phyloP scores from a whole-genome alignment of 2,797 vertebrate species.

The Rallus crepitans region DNA sequence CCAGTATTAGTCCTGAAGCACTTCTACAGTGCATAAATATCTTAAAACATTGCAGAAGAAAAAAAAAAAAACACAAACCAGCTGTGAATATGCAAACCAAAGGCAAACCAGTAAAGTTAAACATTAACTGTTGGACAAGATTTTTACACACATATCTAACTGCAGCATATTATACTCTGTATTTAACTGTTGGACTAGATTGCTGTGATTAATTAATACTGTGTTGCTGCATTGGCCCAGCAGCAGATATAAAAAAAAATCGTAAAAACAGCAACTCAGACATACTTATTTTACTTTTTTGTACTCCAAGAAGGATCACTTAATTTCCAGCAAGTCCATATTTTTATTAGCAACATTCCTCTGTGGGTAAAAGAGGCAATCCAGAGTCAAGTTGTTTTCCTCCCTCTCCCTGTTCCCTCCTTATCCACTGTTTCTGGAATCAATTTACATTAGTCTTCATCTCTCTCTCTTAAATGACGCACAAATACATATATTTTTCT shows the following conservation, averaged over 20 bases:
- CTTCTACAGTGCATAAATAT: background rate
- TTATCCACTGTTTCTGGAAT: slow-evolving; percentile 25
- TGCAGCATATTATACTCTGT: background rate
- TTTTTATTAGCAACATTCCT: background rate
- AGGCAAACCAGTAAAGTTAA: slow-evolving; percentile 12
- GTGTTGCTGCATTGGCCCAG: background rate
- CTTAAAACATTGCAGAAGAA: background rate
- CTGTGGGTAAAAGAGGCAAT: background rate
- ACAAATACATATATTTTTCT: background rate
- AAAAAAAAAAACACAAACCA: background rate
- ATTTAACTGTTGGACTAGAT: background rate
- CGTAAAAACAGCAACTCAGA: background rate
- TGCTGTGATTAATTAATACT: background rate
- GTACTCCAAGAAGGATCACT: background rate
- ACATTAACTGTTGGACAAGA: background rate
- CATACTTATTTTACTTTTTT: background rate
- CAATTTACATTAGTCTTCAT: slow-evolving; percentile 9
- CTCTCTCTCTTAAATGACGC: slow-evolving; percentile 5
- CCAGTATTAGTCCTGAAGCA: background rate
- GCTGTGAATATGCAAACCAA: background rate
- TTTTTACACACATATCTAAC: background rate
- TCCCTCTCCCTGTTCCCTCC: background rate
- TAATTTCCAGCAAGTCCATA: slow-evolving; percentile 7
- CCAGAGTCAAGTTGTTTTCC: background rate
- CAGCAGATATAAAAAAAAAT: background rate